phyloP scores from a whole-genome alignment of 2,888 invertebrate genomes.

The Hirtodrosophila trivittata region DNA sequence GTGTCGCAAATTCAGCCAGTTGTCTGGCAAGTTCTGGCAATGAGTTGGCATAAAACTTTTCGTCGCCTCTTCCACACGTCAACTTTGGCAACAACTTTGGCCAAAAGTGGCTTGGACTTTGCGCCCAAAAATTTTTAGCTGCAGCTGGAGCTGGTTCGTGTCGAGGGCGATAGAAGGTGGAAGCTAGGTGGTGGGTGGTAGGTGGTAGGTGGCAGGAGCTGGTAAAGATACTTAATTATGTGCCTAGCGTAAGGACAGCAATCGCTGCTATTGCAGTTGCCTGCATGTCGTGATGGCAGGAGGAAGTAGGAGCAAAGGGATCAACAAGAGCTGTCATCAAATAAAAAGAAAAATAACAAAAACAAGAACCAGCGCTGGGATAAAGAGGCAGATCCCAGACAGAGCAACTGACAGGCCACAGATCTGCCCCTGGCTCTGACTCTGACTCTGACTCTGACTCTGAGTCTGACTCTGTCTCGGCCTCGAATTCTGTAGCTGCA shows the following conservation, averaged over 20 bases:
- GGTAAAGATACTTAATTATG: slow-evolving; percentile 51
- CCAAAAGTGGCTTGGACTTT: slow-evolving; percentile 28
- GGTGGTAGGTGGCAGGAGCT: slow-evolving; percentile 1
- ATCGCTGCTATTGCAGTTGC: slow-evolving; percentile 1
- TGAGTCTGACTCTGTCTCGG: slow-evolving; percentile 5
- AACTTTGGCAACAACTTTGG: slow-evolving; percentile 41
- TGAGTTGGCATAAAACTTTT: slow-evolving; percentile 52
- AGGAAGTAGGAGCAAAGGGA: not conserved
- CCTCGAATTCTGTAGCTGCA: slow-evolving; percentile 26
- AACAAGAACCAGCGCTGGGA: slow-evolving; percentile 21
- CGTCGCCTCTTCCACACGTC: slow-evolving; percentile 48
- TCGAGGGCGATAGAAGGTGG: not conserved
- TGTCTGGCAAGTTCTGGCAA: slow-evolving; percentile 49
- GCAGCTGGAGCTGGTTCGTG: not conserved
- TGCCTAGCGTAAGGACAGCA: slow-evolving; percentile 7
- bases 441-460: slow-evolving; percentile 4
- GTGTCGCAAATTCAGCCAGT: slow-evolving; percentile 38
- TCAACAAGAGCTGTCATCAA: slow-evolving; percentile 29
- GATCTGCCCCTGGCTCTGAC: slow-evolving; percentile 26
- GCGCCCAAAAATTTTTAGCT: not conserved
- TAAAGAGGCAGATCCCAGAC: slow-evolving; percentile 44
- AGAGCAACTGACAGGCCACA: slow-evolving; percentile 48
- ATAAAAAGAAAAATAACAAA: slow-evolving; percentile 19
- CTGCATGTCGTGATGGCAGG: not conserved
- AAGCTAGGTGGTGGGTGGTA: not conserved